Evolutionary conservation across 2,888 invertebrate genomes (phyloP).

Genomic region (Thelaira solivaga): DNA sequence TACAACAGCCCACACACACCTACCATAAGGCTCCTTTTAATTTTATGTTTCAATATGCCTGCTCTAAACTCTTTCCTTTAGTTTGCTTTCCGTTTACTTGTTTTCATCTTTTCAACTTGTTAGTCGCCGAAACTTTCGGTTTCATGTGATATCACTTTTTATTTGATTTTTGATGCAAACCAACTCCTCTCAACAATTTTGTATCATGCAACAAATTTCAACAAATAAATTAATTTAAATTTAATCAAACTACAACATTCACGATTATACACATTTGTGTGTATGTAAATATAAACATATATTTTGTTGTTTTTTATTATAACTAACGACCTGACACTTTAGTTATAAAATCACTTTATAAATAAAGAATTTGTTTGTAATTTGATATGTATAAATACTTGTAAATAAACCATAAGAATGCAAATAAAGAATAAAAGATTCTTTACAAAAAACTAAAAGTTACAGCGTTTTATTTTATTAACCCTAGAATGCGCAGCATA

Average conservation of each 20-base stretch:
- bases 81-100: neutral
- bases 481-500: no score
- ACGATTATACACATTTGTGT: no score
- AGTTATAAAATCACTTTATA: conserved; percentile 63
- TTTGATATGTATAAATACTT: conserved; percentile 38
- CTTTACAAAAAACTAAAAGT: conserved; percentile 68
- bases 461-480: neutral
- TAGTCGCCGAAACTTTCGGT: conserved; percentile 76
- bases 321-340: no score
- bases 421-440: conserved; percentile 76
- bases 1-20: neutral
- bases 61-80: neutral
- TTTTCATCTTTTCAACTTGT: conserved; percentile 34
- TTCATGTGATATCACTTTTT: conserved; percentile 75
- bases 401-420: conserved; percentile 72
- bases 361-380: conserved; percentile 54
- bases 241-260: conserved; percentile 36
- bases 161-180: conserved; percentile 53
- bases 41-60: no score
- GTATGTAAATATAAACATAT: conserved; percentile 64
- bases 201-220: conserved; percentile 47
- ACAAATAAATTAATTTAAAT: conserved; percentile 45
- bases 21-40: conserved; percentile 3
- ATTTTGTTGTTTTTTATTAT: no score
- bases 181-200: conserved; percentile 23